Base-by-base conservation (phyloP, 2,888 invertebrate genomes). In the Trisateles emortualis region DNA sequence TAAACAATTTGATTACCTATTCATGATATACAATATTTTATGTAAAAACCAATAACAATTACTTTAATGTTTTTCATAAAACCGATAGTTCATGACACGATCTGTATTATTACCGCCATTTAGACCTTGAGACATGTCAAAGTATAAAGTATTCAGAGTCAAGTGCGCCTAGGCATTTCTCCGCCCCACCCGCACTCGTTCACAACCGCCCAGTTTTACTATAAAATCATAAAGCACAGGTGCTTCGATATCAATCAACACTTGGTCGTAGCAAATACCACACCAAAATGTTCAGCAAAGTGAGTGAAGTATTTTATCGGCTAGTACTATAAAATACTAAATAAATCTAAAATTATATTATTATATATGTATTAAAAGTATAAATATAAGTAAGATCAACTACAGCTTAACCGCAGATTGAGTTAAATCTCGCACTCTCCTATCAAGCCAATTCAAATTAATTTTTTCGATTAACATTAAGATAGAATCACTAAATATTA, bases 201-300 rank as follows among this genome's bases (percentile, higher is more conserved):
- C 19, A 52, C 40, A 32, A 41, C 44, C 41, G 33, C 22, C 32
- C 11, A n/a, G n/a, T 44, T 9, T 47, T 57, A 46, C 61, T 71
- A 78, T 75, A 76, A 75, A 78, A 76, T 62, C 64, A 53, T 54
- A 33, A 45, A 52, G 53, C 58, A 33, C 51, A 13, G 52, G 62
- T 54, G 51, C 56, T 66, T 61, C 61, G 56, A 53, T 68, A 78
- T 69, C 76, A 79, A 76, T 78, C 71, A 74, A 64, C 62, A 51
- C 51, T 59, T 51, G 36, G 49, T 54, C 62, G 62, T 71, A 61
- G 49, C 45, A 57, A 58, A 75, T 43, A 46, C 52, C 17, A 60
- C 45, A 51, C 43, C 63, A 76, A 69, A 62, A 79, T 79, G 79
- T 80, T 80, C 64, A 70, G 62, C 68, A 80, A 78, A 80, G 80